phyloP scores from a whole-genome alignment of 2,888 invertebrate genomes.

The Eupithecia tripunctaria region DNA sequence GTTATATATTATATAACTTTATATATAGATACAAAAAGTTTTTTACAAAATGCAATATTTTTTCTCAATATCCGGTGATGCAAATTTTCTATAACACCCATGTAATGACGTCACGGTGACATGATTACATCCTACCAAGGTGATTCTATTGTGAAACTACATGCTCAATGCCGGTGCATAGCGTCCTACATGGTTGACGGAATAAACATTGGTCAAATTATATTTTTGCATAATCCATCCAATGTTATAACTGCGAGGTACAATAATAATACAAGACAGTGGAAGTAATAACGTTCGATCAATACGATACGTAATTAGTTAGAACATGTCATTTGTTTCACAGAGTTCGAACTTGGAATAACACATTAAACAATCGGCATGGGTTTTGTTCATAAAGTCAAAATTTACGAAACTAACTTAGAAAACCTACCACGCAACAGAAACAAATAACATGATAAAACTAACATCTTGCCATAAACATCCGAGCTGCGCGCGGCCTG shows the following conservation, averaged over 20 bases:
- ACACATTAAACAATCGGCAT: neutral
- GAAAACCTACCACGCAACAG: too few relatives aligned
- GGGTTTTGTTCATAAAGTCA: neutral
- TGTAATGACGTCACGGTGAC: conserved; percentile 43
- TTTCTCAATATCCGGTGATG: conserved; percentile 29
- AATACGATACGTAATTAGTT: neutral
- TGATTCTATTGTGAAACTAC: conserved; percentile 44
- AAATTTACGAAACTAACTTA: neutral
- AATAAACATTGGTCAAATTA: conserved; percentile 1
- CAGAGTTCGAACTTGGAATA: neutral
- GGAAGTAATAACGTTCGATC: neutral
- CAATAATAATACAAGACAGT: neutral
- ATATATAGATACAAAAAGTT: neutral
- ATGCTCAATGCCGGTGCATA: conserved; percentile 41
- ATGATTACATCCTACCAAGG: conserved; percentile 45
- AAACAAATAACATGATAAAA: too few relatives aligned
- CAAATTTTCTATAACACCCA: conserved; percentile 48
- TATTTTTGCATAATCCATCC: neutral
- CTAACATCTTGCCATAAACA: too few relatives aligned
- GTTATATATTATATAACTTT: too few relatives aligned
- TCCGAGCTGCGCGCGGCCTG: too few relatives aligned
- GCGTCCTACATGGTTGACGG: conserved; percentile 35
- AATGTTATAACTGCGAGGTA: neutral
- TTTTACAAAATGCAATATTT: conserved; percentile 10
- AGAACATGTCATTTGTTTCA: conserved; percentile 3